Conservation (phyloP, 2,888 invertebrate genomes). For the Sinelater perroti region DNA sequence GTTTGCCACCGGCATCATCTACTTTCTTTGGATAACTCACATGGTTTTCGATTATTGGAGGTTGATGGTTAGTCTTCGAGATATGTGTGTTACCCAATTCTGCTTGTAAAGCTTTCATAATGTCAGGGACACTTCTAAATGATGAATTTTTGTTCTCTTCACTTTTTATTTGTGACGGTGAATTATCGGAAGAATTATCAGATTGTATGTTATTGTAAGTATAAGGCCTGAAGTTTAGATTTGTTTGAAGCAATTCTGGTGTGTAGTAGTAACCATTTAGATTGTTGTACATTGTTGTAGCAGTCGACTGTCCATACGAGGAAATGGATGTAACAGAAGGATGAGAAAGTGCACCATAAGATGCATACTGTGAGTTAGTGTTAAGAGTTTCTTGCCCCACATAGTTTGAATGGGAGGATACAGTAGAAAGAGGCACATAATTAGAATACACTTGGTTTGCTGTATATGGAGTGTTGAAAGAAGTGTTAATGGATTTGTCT, state of each 20-base stretch:
- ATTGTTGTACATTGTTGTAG: slow-evolving; percentile 35
- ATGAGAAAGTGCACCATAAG: slow-evolving; percentile 18
- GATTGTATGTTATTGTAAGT: slow-evolving; percentile 26
- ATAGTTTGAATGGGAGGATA: slow-evolving; percentile 38
- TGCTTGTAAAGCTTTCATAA: slow-evolving; percentile 77
- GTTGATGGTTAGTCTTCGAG: slow-evolving; percentile 44
- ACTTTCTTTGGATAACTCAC: slow-evolving; percentile 14
- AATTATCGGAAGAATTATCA: slow-evolving; percentile 30
- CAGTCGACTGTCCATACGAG: slow-evolving; percentile 25
- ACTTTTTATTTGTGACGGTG: slow-evolving; percentile 1
- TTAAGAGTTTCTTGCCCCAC: slow-evolving; percentile 24
- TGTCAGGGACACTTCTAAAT: slow-evolving; percentile 74
- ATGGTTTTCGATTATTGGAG: slow-evolving; percentile 20
- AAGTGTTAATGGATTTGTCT: slow-evolving; percentile 41
- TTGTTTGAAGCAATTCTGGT: slow-evolving; percentile 31
- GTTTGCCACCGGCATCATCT: slow-evolving; percentile 7
- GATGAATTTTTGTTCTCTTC: slow-evolving; percentile 26
- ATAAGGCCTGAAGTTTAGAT: slow-evolving; percentile 22
- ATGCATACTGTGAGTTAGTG: slow-evolving; percentile 18
- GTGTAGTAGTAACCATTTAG: slow-evolving; percentile 43
- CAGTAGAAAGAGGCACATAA: slow-evolving; percentile 34
- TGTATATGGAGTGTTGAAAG: slow-evolving; percentile 33
- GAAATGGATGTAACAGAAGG: slow-evolving; percentile 2
- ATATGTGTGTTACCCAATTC: slow-evolving; percentile 63
- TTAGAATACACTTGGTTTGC: slow-evolving; percentile 29